Evolutionary conservation across 2,888 invertebrate genomes (phyloP).

Genomic region (Microplitis manilae): DNA sequence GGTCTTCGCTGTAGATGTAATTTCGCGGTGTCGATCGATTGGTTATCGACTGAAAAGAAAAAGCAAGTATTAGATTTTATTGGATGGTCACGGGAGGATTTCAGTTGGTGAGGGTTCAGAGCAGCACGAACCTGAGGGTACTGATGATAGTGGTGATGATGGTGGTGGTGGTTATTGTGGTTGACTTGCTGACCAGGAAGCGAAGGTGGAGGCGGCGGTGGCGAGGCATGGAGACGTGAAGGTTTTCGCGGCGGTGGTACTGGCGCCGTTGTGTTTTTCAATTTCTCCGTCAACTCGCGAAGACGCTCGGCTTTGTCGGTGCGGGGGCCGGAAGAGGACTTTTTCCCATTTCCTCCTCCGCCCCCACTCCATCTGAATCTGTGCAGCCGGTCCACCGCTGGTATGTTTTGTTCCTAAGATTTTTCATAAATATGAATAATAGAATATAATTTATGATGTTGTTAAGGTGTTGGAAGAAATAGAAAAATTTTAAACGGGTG

Average conservation of each 20-base stretch:
- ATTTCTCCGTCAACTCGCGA: slow-evolving; percentile 84
- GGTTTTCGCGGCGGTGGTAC: slow-evolving; percentile 66
- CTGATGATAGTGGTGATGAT: slow-evolving; percentile 17
- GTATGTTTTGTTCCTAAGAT: slow-evolving; percentile 69
- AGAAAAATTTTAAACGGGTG: not conserved
- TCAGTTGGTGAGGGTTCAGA: too few relatives aligned
- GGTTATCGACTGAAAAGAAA: slow-evolving; percentile 4
- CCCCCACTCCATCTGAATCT: slow-evolving; percentile 77
- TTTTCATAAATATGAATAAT: slow-evolving; percentile 8
- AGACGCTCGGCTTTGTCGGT: slow-evolving; percentile 82
- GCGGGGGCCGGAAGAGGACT: slow-evolving; percentile 68
- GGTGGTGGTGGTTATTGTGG: slow-evolving; percentile 11
- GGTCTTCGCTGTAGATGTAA: slow-evolving; percentile 63
- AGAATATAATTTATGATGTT: not conserved
- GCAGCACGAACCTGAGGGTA: not conserved
- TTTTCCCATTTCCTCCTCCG: slow-evolving; percentile 65
- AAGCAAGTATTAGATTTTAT: not conserved
- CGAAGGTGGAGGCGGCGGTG: slow-evolving; percentile 55
- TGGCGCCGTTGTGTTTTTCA: slow-evolving; percentile 77
- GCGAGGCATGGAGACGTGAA: slow-evolving; percentile 68
- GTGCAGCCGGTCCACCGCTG: slow-evolving; percentile 88
- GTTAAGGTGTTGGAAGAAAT: not conserved
- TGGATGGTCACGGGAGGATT: too few relatives aligned
- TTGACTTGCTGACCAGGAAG: slow-evolving; percentile 7
- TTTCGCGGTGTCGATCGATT: slow-evolving; percentile 59